These are phyloP conservation scores for Ceriagrion tenellum DNA, from an alignment of 2,888 invertebrate genomes.

Conservation along the genomic window DNA sequence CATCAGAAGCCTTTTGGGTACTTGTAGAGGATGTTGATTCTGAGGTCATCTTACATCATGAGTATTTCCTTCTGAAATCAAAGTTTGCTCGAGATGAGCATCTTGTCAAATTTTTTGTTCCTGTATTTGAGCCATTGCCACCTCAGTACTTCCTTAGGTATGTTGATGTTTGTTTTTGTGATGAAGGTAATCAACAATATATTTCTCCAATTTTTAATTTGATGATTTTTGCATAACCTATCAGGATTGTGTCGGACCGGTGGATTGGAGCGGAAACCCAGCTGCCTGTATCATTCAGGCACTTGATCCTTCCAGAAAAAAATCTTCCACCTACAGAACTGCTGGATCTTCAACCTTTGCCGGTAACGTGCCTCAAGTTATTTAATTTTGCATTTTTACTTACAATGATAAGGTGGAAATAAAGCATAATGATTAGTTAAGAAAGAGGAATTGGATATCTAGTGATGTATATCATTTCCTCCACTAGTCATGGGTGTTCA, in stretches of 20 bases:
- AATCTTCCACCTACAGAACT: constrained; percentile 98
- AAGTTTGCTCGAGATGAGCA: constrained; percentile 98
- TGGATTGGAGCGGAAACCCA: constrained; percentile 98
- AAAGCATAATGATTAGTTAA: too few relatives aligned
- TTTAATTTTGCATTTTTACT: too few relatives aligned
- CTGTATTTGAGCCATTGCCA: constrained; percentile 98
- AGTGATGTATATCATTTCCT: too few relatives aligned
- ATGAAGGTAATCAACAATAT: too few relatives aligned
- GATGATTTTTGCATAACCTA: constrained; percentile 58
- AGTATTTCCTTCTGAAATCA: constrained; percentile 95
- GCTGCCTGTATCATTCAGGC: constrained; percentile 97
- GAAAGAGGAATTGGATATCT: too few relatives aligned
- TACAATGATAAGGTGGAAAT: too few relatives aligned
- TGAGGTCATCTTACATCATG: constrained; percentile 96
- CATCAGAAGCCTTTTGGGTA: constrained; percentile 92
- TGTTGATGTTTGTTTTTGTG: neutral
- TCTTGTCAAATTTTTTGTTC: constrained; percentile 97
- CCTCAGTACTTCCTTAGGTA: constrained; percentile 95
- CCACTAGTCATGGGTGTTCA: too few relatives aligned
- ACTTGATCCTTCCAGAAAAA: constrained; percentile 98
- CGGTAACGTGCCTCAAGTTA: constrained; percentile 77
- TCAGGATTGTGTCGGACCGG: constrained; percentile 90
- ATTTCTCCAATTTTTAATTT: neutral
- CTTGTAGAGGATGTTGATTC: constrained; percentile 93
- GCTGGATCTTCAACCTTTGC: constrained; percentile 97